These are phyloP conservation scores for Desmophyllum pertusum DNA, from an alignment of 92 coral and sea anemone species.

Conservation along the genomic window DNA sequence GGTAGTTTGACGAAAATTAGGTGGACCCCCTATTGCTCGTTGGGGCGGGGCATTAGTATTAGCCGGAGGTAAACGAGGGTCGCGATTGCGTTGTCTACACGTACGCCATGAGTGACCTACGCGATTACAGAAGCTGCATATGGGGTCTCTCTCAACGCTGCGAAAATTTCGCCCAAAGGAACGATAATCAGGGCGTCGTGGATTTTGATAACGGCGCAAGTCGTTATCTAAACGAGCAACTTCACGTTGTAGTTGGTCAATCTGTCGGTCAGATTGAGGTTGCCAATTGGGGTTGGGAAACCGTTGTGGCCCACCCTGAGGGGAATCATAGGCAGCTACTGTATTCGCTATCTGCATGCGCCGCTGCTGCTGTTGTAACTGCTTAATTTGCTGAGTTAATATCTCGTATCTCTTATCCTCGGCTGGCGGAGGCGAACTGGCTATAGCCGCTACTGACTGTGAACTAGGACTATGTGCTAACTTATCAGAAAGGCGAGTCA, in stretches of 20 bases:
- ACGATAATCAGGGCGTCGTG: not conserved
- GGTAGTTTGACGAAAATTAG: not conserved
- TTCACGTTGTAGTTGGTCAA: conserved; percentile 1
- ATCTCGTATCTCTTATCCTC: too few relatives aligned
- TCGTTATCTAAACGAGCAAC: not conserved
- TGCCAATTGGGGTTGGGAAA: too few relatives aligned
- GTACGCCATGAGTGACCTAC: not conserved
- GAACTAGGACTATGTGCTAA: too few relatives aligned
- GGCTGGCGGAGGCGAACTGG: too few relatives aligned
- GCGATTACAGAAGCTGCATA: not conserved
- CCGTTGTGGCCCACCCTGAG: too few relatives aligned
- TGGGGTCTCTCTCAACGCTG: not conserved
- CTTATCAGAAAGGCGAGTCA: too few relatives aligned
- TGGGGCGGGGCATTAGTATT: not conserved
- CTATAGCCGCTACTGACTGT: too few relatives aligned
- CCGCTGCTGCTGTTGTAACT: too few relatives aligned
- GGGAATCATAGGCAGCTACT: too few relatives aligned
- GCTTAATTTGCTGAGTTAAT: too few relatives aligned
- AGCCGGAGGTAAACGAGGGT: not conserved
- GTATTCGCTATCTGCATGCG: too few relatives aligned
- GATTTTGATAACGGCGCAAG: not conserved
- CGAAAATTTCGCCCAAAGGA: not conserved
- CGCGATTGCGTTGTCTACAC: not conserved
- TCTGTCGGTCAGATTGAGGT: too few relatives aligned
- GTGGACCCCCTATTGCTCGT: not conserved